These are phyloP conservation scores for Dolichoris vasculosae DNA, from an alignment of 1,140 invertebrate species.

Conservation along the genomic window DNA sequence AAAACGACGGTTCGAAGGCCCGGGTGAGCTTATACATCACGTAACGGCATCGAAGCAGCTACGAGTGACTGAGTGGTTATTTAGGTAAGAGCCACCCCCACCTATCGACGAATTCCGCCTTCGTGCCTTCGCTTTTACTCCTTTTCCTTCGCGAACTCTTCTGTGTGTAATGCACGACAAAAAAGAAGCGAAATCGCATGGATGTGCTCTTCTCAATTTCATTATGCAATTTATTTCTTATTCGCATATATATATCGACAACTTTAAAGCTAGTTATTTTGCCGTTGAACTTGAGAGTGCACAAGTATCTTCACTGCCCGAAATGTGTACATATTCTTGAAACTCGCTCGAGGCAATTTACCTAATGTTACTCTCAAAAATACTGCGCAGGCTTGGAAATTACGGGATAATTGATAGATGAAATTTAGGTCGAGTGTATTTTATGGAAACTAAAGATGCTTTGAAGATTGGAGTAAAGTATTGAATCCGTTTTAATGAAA, in stretches of 20 bases:
- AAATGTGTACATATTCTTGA: no score
- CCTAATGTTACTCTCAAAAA: not conserved
- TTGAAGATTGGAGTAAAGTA: not conserved
- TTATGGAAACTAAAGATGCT: not conserved
- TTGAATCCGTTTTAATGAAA: not conserved
- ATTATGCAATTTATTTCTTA: constrained; percentile 40
- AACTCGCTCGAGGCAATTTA: no score
- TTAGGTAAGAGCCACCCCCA: constrained; percentile 73
- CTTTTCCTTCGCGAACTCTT: not conserved
- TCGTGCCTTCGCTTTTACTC: not conserved
- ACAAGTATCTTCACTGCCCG: not conserved
- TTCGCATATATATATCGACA: not conserved
- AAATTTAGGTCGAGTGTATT: not conserved
- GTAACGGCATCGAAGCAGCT: constrained; percentile 69
- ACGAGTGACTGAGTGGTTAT: constrained; percentile 75
- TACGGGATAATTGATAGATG: not conserved
- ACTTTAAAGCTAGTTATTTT: not conserved
- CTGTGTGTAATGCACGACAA: constrained; percentile 6
- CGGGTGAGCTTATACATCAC: constrained; percentile 70
- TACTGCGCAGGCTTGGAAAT: not conserved
- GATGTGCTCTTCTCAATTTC: constrained; percentile 34
- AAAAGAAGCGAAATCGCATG: constrained; percentile 32
- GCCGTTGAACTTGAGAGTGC: not conserved
- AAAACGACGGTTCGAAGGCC: not conserved
- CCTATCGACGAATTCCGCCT: not conserved